Percentiles rank a stretch among this genome's conserved stretches.
phyloP scores from a whole-genome alignment of 2,888 invertebrate genomes.

The Brachyptera risi region DNA sequence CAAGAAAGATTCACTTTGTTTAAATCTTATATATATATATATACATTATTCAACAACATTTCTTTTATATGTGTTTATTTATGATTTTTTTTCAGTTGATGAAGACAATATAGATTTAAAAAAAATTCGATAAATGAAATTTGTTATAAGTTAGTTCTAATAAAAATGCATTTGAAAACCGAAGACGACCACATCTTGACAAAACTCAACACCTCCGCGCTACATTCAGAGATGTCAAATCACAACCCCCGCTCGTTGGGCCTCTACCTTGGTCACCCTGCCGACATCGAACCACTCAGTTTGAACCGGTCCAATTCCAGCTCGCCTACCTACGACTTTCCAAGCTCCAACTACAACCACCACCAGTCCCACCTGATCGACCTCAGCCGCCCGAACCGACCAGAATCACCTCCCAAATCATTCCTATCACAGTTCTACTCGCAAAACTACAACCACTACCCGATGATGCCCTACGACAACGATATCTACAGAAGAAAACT shows the following conservation, averaged over 20 bases:
- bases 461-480: neutral
- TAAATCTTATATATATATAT: no score
- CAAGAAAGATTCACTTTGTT: no score
- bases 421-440: neutral
- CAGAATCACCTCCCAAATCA: constrained; percentile 1
- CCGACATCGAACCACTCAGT: neutral
- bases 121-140: neutral
- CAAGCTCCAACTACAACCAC: constrained; percentile 1
- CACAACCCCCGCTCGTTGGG: no score
- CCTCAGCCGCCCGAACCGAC: neutral
- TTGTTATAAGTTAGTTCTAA: neutral
- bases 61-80: no score
- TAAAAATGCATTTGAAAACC: constrained; percentile 6
- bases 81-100: no score
- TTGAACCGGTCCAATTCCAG: neutral
- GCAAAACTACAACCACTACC: constrained; percentile 4
- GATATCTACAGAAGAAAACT: neutral
- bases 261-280: no score
- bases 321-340: constrained; percentile 19
- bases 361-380: constrained; percentile 11
- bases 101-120: no score
- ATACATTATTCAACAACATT: no score
- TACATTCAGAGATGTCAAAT: neutral
- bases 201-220: neutral
- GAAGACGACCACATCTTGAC: constrained; percentile 4